Conservation (phyloP, 1,140 invertebrate genomes). For the Meloidogyne hapla region DNA sequence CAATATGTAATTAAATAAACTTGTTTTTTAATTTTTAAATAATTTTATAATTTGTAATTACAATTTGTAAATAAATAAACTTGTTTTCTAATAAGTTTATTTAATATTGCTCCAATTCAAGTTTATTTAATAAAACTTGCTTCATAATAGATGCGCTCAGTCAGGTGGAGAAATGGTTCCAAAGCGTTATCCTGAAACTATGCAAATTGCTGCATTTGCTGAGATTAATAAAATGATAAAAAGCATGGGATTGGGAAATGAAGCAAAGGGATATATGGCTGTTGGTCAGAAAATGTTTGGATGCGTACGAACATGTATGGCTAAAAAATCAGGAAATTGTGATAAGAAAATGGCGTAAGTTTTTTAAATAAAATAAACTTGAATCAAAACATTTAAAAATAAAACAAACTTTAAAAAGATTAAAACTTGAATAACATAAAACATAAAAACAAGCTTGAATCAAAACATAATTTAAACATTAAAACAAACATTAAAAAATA, state of each 20-base stretch:
- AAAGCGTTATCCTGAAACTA: slow-evolving; percentile 49
- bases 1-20: background rate
- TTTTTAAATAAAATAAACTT: slow-evolving; percentile 9
- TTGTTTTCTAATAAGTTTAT: too few relatives aligned
- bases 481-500: background rate
- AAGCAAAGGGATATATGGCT: slow-evolving; percentile 40
- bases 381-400: background rate
- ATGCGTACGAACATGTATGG: slow-evolving; percentile 40
- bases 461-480: too few relatives aligned
- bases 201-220: slow-evolving; percentile 46
- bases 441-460: too few relatives aligned
- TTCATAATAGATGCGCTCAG: slow-evolving; percentile 29
- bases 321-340: slow-evolving; percentile 44
- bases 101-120: too few relatives aligned
- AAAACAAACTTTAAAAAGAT: too few relatives aligned
- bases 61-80: too few relatives aligned
- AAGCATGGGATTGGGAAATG: slow-evolving; percentile 25
- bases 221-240: slow-evolving; percentile 47
- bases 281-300: slow-evolving; percentile 48
- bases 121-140: too few relatives aligned
- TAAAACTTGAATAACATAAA: too few relatives aligned
- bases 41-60: too few relatives aligned
- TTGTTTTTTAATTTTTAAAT: slow-evolving; percentile 27
- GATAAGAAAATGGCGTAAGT: slow-evolving; percentile 42
- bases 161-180: slow-evolving; percentile 35